A percentile compares a stretch with the other conserved stretches of the same genome.
Conservation (phyloP, 37 sponge, comb jelly and placozoan genomes). For the Theonella swinhoei region DNA sequence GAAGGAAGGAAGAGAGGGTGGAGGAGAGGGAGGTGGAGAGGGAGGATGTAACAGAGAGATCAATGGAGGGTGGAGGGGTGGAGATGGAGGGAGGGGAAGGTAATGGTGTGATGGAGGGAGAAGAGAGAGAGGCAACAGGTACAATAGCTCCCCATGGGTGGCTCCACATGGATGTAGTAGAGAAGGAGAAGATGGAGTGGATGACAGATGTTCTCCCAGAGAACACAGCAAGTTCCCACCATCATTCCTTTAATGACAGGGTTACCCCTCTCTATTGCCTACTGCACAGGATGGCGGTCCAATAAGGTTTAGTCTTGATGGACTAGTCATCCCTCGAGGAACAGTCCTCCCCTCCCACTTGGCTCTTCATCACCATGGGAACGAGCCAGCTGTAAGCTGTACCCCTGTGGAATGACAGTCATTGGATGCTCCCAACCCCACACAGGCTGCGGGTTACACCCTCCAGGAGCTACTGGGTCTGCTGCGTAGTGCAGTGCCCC, state of each 20-base stretch:
- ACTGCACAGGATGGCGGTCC: constrained; percentile 9
- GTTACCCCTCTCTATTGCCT: background rate
- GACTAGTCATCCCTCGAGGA: constrained; percentile 64
- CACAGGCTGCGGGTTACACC: constrained; percentile 88
- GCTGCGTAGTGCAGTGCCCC: constrained; percentile 71
- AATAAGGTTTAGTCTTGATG: constrained; percentile 76
- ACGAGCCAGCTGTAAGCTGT: constrained; percentile 69
- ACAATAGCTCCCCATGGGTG: constrained; percentile 31
- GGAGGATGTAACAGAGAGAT: too few relatives aligned
- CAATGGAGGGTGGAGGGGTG: background rate
- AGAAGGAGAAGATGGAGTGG: constrained; percentile 89
- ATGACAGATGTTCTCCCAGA: constrained; percentile 54
- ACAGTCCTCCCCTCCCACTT: constrained; percentile 44
- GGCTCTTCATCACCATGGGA: constrained; percentile 93
- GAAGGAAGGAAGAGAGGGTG: background rate
- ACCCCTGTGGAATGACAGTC: too few relatives aligned
- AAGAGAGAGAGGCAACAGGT: background rate
- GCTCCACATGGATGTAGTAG: constrained; percentile 84
- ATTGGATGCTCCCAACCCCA: background rate
- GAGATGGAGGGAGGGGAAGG: too few relatives aligned
- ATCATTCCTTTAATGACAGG: background rate
- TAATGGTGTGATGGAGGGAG: background rate
- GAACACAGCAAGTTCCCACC: too few relatives aligned
- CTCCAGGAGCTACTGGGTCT: constrained; percentile 74
- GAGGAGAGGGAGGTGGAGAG: background rate